Conservation (phyloP, 2,797 vertebrate genomes). For the Diglossa cyanea region DNA sequence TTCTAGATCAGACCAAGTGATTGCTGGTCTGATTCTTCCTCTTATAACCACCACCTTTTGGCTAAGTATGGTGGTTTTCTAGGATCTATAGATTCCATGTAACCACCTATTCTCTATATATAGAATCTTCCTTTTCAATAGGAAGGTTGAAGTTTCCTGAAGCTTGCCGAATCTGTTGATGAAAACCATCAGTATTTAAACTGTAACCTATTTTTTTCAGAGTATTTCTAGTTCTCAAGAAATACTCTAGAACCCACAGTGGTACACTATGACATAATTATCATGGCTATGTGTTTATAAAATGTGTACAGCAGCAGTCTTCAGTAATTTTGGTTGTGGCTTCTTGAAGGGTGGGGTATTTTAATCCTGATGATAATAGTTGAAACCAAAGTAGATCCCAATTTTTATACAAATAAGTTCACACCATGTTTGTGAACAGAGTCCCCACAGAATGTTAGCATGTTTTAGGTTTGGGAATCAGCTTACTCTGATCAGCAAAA, state of each 20-base stretch:
- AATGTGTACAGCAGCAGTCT: neutral
- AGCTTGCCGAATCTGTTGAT: neutral
- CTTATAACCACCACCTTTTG: neutral
- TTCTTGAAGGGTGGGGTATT: neutral
- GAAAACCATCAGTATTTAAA: neutral
- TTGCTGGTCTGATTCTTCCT: neutral
- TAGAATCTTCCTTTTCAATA: neutral
- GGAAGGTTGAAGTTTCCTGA: neutral
- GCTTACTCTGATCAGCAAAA: neutral
- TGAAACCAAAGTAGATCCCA: neutral
- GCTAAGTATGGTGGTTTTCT: neutral
- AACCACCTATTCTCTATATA: neutral
- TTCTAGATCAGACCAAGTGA: neutral
- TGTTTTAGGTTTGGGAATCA: neutral
- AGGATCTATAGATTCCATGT: neutral
- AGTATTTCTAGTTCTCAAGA: neutral
- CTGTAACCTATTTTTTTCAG: neutral
- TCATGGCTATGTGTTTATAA: neutral
- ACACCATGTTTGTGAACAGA: neutral
- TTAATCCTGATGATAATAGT: neutral
- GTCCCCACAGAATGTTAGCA: neutral
- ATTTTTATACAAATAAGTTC: neutral
- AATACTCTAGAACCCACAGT: neutral
- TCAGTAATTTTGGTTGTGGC: neutral
- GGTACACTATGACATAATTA: neutral